Percentiles rank a stretch among this genome's conserved stretches.
Evolutionary conservation across 1,140 invertebrate species (phyloP).

Genomic region (Achroia grisella): DNA sequence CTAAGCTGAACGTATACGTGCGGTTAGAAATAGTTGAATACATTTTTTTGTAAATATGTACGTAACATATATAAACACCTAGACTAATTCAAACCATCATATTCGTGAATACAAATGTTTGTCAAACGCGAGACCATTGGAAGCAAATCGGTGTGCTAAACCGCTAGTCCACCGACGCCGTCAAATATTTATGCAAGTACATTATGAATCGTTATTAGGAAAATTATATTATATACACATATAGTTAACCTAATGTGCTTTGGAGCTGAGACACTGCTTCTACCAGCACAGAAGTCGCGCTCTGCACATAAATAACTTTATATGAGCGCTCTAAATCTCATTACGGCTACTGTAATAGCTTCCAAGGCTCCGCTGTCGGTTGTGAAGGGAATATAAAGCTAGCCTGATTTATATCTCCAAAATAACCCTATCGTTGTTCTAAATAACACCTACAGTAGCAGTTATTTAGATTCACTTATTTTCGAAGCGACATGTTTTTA

Average conservation of each 20-base stretch:
- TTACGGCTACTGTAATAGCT: slow-evolving; percentile 66
- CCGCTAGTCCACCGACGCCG: too few species aligned
- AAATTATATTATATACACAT: neutral
- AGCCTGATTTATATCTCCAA: slow-evolving; percentile 61
- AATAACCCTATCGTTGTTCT: slow-evolving; percentile 54
- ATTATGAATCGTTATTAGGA: neutral
- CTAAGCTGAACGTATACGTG: too few species aligned
- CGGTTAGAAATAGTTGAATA: too few species aligned
- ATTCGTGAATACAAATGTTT: too few species aligned
- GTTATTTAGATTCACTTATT: too few species aligned
- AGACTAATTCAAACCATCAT: too few species aligned
- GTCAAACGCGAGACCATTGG: too few species aligned
- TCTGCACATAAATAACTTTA: slow-evolving; percentile 67
- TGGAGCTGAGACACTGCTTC: slow-evolving; percentile 10
- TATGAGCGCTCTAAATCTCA: slow-evolving; percentile 71
- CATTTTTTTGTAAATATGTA: neutral
- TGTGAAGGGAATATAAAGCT: slow-evolving; percentile 68
- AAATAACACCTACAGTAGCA: too few species aligned
- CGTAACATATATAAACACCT: too few species aligned
- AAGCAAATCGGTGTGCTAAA: too few species aligned
- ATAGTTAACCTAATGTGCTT: neutral
- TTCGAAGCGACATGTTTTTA: too few species aligned
- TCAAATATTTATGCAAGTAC: neutral
- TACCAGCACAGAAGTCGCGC: slow-evolving; percentile 31
- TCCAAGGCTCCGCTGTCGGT: slow-evolving; percentile 60